Evolutionary conservation across 92 coral and sea anemone species (phyloP).

Genomic region (Epizoanthus stellaris): DNA sequence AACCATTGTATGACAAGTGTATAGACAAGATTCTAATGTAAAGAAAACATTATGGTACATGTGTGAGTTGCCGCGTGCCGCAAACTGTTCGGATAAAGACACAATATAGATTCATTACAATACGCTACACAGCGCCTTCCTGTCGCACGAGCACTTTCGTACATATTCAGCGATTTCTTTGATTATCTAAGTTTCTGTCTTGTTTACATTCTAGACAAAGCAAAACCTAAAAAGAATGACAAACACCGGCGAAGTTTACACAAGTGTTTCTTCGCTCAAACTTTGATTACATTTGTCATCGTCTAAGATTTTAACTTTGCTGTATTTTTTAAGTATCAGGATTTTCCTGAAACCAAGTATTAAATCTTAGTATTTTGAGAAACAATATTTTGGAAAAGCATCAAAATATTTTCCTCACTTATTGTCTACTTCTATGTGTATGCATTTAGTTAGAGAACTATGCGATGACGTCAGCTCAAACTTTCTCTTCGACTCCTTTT

Average conservation of each 20-base stretch:
- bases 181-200: slow-evolving; percentile 28
- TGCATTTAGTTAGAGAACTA: too few relatives aligned
- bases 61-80: slow-evolving; percentile 38
- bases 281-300: slow-evolving; percentile 18
- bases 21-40: not conserved
- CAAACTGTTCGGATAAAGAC: slow-evolving; percentile 3
- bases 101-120: slow-evolving; percentile 37
- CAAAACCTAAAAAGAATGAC: slow-evolving; percentile 26
- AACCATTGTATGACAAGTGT: not conserved
- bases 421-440: too few relatives aligned
- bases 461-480: too few relatives aligned
- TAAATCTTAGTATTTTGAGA: too few relatives aligned
- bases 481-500: too few relatives aligned
- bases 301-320: too few relatives aligned
- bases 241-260: slow-evolving; percentile 31
- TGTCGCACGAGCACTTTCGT: slow-evolving; percentile 43
- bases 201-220: slow-evolving; percentile 41
- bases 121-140: slow-evolving; percentile 36
- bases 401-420: too few relatives aligned
- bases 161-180: slow-evolving; percentile 44
- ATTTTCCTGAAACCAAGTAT: too few relatives aligned
- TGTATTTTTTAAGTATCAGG: too few relatives aligned
- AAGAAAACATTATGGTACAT: slow-evolving; percentile 13
- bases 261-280: slow-evolving; percentile 34
- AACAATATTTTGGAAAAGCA: too few relatives aligned